A percentile compares a stretch with the other conserved stretches of the same genome.
These are phyloP conservation scores for Petrocephalus sullivani DNA, from an alignment of 2,797 vertebrate species.

Conservation along the genomic window DNA sequence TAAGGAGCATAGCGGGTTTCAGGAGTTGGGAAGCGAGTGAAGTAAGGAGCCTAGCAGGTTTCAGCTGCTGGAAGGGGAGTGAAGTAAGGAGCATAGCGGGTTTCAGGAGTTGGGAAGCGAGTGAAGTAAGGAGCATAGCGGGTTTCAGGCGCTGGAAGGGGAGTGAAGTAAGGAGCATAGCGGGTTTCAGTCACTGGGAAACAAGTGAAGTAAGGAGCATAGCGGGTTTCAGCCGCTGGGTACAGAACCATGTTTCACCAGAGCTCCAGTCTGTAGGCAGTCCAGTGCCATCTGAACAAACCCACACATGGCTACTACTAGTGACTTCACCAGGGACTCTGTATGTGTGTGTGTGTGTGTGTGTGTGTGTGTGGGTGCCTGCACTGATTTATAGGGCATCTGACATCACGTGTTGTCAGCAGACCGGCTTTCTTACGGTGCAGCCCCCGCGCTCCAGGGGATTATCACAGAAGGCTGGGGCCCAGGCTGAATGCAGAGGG, in stretches of 20 bases:
- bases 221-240: background rate
- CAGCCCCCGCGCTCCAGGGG: background rate
- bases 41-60: no score
- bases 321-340: background rate
- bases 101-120: no score
- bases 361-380: background rate
- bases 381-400: background rate
- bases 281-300: background rate
- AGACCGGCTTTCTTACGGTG: background rate
- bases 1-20: no score
- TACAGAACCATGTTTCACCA: background rate
- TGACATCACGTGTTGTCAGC: background rate
- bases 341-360: background rate
- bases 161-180: background rate
- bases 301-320: background rate
- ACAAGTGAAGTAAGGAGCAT: background rate
- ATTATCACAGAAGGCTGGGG: background rate
- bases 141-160: no score
- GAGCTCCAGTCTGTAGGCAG: background rate
- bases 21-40: no score
- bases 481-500: background rate
- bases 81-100: no score
- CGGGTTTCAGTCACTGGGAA: background rate
- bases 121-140: no score
- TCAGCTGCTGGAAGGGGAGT: no score